Conservation (phyloP, 1,140 invertebrate species). For the Hesperophylax magnus region DNA sequence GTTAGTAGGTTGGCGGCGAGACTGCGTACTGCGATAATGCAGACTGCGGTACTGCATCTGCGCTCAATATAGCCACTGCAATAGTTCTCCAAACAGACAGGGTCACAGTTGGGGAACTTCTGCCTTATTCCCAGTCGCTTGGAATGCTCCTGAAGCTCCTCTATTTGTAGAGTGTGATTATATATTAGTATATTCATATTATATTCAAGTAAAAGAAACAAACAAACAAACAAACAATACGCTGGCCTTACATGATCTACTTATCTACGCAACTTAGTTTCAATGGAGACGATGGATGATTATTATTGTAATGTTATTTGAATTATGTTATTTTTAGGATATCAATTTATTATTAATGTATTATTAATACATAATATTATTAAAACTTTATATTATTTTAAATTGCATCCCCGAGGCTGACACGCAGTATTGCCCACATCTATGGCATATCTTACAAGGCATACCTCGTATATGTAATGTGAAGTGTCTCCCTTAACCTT, state of each 20-base stretch:
- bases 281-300: conserved; percentile 27
- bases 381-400: conserved; percentile 44
- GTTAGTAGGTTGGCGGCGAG: conserved; percentile 1
- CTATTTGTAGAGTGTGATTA: conserved; percentile 27
- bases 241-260: conserved; percentile 48
- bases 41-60: neutral
- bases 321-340: conserved; percentile 51
- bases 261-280: conserved; percentile 45
- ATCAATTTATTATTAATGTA: conserved; percentile 50
- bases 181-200: conserved; percentile 44
- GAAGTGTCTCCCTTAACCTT: too few species aligned
- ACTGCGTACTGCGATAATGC: neutral
- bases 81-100: neutral
- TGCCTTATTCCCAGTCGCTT: conserved; percentile 8
- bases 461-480: too few species aligned
- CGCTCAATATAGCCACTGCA: neutral
- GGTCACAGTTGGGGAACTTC: conserved; percentile 16
- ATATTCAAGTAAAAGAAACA: conserved; percentile 18
- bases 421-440: neutral
- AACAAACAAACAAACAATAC: conserved; percentile 41
- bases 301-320: conserved; percentile 41
- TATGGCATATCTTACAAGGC: too few species aligned
- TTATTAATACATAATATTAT: conserved; percentile 48
- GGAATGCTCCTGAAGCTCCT: too few species aligned
- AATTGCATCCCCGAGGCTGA: conserved; percentile 39